A percentile compares a stretch with the other conserved stretches of the same genome.
Conservation (phyloP, 2,888 invertebrate species). For the Emmelina monodactyla region DNA sequence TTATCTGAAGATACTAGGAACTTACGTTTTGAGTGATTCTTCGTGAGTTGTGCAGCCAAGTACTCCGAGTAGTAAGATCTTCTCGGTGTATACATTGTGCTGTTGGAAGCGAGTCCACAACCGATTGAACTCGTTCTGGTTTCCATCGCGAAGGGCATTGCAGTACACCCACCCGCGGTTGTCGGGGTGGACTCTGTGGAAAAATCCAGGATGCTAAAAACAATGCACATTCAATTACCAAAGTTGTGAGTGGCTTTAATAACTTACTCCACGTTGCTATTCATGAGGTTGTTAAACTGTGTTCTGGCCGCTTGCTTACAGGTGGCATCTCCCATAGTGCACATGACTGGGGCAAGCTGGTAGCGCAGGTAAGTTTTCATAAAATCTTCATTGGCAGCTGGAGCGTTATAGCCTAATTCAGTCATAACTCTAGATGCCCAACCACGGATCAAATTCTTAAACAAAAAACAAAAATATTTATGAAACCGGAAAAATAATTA, state of each 20-base stretch:
- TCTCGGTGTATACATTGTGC: constrained; percentile 73
- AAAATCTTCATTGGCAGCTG: constrained; percentile 25
- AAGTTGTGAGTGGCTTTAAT: background rate
- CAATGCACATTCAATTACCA: background rate
- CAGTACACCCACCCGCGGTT: constrained; percentile 78
- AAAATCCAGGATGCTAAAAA: constrained; percentile 2
- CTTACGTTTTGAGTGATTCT: constrained; percentile 55
- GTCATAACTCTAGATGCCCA: constrained; percentile 33
- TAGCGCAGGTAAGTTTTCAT: constrained; percentile 44
- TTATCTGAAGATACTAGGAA: constrained; percentile 6
- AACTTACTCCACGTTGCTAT: constrained; percentile 26
- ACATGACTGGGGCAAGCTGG: constrained; percentile 40
- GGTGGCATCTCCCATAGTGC: constrained; percentile 23
- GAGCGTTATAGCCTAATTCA: constrained; percentile 27
- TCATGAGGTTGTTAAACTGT: constrained; percentile 26
- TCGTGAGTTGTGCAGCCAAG: constrained; percentile 72
- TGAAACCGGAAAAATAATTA: background rate
- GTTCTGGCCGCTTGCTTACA: constrained; percentile 28
- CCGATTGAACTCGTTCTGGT: constrained; percentile 68
- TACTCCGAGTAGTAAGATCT: constrained; percentile 68
- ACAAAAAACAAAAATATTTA: constrained; percentile 8
- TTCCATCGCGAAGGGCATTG: constrained; percentile 72
- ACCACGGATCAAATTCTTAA: constrained; percentile 24
- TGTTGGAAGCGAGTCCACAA: constrained; percentile 68
- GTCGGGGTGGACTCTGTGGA: constrained; percentile 41